Percentiles rank a stretch among this genome's conserved stretches.
These are phyloP conservation scores for Dasyprocta punctata DNA, from an alignment of 2,113 vertebrate genomes.

Conservation along the genomic window DNA sequence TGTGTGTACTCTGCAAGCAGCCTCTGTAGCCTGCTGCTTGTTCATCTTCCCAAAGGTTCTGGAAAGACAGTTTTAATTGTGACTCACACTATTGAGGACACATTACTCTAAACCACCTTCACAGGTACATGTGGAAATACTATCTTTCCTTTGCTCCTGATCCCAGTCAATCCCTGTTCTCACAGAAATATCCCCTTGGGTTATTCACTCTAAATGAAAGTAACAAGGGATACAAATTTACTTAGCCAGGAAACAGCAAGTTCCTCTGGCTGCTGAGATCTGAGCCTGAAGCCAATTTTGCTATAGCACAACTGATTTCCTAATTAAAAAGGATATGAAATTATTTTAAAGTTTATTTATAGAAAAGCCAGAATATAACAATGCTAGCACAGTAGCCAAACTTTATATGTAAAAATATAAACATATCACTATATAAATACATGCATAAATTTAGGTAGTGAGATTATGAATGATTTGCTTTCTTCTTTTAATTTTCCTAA, in stretches of 20 bases:
- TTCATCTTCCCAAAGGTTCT: background rate
- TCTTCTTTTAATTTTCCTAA: background rate
- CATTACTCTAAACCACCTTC: background rate
- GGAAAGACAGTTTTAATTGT: background rate
- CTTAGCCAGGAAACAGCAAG: background rate
- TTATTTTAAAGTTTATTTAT: background rate
- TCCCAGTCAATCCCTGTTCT: background rate
- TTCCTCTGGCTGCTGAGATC: background rate
- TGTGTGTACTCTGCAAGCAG: background rate
- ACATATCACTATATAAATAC: background rate
- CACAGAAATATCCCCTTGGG: background rate
- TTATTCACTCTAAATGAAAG: background rate
- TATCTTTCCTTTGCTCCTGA: background rate
- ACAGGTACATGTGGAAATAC: background rate
- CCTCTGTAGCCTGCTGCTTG: background rate
- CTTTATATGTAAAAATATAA: background rate
- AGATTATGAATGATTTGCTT: background rate
- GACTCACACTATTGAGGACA: background rate
- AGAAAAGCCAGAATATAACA: background rate
- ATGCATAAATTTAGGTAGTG: background rate
- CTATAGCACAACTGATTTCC: background rate
- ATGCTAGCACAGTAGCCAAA: background rate
- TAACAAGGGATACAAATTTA: background rate
- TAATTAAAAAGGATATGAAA: background rate
- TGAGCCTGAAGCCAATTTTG: background rate